phyloP scores from a whole-genome alignment of 2,888 invertebrate genomes.

The Allacma fusca region DNA sequence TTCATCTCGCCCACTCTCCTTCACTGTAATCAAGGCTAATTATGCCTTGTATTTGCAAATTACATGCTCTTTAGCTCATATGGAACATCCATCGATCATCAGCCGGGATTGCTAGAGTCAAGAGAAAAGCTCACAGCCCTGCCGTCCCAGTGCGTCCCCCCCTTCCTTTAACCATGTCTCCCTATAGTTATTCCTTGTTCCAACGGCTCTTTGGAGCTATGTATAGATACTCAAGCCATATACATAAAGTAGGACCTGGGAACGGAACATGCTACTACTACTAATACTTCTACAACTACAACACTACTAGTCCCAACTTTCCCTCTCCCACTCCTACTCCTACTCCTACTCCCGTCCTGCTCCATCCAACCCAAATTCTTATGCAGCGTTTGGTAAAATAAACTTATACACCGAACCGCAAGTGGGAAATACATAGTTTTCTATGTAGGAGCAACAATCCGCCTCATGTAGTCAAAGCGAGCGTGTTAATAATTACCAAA shows the following conservation, averaged over 20 bases:
- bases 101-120: slow-evolving; percentile 36
- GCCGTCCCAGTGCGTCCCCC: slow-evolving; percentile 3
- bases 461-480: background rate
- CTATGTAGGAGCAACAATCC: background rate
- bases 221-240: no score
- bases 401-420: no score
- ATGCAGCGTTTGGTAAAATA: no score
- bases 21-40: slow-evolving; percentile 57
- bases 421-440: no score
- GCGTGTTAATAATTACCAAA: slow-evolving; percentile 25
- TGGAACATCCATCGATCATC: slow-evolving; percentile 60
- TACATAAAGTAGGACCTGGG: background rate
- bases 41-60: slow-evolving; percentile 67
- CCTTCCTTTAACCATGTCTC: background rate
- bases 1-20: slow-evolving; percentile 32
- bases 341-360: no score
- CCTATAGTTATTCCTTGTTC: background rate
- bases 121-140: slow-evolving; percentile 22
- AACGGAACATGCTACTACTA: background rate
- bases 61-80: slow-evolving; percentile 74
- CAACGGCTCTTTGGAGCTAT: background rate
- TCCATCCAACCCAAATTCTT: no score
- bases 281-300: background rate
- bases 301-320: no score
- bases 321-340: no score